Evolutionary conservation across 2,888 invertebrate species (phyloP).

Genomic region (Clistopyga incitator): DNA sequence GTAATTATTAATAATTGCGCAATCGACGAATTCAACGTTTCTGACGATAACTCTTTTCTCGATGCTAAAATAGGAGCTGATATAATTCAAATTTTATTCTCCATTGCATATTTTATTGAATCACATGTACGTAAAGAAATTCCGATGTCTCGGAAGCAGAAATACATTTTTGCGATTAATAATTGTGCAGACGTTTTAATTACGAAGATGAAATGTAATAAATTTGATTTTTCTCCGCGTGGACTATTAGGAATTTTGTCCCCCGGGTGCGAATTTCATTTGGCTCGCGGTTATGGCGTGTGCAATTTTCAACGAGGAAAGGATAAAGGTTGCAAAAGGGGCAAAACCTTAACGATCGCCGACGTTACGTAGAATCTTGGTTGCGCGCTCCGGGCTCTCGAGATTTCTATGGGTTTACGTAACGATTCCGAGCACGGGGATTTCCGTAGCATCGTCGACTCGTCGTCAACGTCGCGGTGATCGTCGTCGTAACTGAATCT

Average conservation of each 20-base stretch:
- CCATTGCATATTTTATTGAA: background rate
- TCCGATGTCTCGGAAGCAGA: background rate
- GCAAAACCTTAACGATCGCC: conserved; percentile 53
- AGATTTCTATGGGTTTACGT: conserved; percentile 62
- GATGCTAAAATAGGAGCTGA: too few species aligned
- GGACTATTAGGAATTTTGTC: conserved; percentile 25
- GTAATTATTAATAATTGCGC: too few species aligned
- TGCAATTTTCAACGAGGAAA: conserved; percentile 35
- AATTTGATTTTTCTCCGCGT: too few species aligned
- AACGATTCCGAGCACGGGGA: conserved; percentile 38
- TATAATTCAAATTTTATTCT: background rate
- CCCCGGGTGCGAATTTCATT: background rate
- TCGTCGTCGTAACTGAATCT: conserved; percentile 43
- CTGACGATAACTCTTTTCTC: too few species aligned
- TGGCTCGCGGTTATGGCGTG: background rate
- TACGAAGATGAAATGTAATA: too few species aligned
- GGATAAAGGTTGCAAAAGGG: conserved; percentile 28
- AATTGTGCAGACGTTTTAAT: background rate
- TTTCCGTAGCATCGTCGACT: conserved; percentile 55
- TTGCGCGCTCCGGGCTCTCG: conserved; percentile 42
- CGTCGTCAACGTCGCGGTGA: conserved; percentile 36
- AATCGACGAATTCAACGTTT: background rate
- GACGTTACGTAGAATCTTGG: conserved; percentile 57
- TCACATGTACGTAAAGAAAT: background rate
- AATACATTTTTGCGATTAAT: background rate